phyloP scores from a whole-genome alignment of 2,113 vertebrate genomes.

The Euleptes europaea region DNA sequence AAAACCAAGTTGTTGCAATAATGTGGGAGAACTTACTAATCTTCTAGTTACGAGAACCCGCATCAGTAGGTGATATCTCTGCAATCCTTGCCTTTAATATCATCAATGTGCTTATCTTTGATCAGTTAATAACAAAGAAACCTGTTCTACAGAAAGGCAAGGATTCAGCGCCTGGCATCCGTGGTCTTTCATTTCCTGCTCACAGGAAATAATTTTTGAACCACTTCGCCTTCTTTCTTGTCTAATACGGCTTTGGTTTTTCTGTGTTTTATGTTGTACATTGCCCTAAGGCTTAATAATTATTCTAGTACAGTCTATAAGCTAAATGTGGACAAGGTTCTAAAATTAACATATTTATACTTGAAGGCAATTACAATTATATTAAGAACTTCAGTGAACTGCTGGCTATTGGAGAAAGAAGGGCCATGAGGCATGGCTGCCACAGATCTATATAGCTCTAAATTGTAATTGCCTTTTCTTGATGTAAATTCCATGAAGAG shows the following conservation, averaged over 20 bases:
- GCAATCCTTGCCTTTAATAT: constrained; percentile 73
- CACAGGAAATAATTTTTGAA: constrained; percentile 88
- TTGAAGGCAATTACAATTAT: neutral
- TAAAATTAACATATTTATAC: neutral
- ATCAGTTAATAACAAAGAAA: constrained; percentile 81
- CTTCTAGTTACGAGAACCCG: constrained; percentile 54
- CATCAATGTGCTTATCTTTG: constrained; percentile 63
- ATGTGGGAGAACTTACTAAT: constrained; percentile 34
- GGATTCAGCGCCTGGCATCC: constrained; percentile 52
- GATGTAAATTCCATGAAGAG: neutral
- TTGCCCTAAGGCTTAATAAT: neutral
- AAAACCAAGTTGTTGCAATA: constrained; percentile 40
- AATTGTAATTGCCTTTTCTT: neutral
- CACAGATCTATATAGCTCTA: neutral
- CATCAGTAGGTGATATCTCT: constrained; percentile 51
- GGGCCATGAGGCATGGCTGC: neutral
- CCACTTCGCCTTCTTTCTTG: constrained; percentile 70
- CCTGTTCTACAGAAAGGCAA: constrained; percentile 44
- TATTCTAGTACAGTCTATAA: neutral
- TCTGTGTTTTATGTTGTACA: neutral
- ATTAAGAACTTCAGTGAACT: neutral
- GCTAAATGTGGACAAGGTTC: neutral
- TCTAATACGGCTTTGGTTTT: constrained; percentile 31
- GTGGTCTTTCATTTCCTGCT: constrained; percentile 93
- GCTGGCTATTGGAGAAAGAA: neutral